phyloP scores from a whole-genome alignment of 1,140 invertebrate species.

The Lepidurus couesii region DNA sequence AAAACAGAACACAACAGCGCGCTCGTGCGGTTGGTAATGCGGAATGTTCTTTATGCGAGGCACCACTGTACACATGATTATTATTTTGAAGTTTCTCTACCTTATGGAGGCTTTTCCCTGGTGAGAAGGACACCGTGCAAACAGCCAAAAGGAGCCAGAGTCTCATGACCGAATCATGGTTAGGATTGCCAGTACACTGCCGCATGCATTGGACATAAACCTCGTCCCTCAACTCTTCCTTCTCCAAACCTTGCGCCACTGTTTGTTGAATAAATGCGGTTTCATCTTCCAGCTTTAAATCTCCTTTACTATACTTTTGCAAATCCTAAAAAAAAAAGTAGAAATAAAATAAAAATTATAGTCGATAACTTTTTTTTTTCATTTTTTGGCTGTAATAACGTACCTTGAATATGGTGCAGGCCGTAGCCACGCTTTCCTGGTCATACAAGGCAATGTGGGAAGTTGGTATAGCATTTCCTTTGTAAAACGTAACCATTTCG shows the following conservation, averaged over 20 bases:
- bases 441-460: slow-evolving; percentile 94
- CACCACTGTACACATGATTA: not conserved
- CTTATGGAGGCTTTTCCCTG: slow-evolving; percentile 73
- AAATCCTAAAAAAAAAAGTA: slow-evolving; percentile 32
- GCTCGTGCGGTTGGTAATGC: too few species aligned
- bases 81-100: slow-evolving; percentile 43
- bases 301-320: slow-evolving; percentile 71
- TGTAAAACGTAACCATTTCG: slow-evolving; percentile 87
- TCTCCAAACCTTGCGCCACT: slow-evolving; percentile 75
- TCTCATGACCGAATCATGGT: slow-evolving; percentile 53
- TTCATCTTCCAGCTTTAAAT: slow-evolving; percentile 75
- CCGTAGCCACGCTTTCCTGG: slow-evolving; percentile 83
- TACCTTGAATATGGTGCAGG: slow-evolving; percentile 80
- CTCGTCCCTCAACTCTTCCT: slow-evolving; percentile 83
- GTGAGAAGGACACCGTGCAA: slow-evolving; percentile 83
- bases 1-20: too few species aligned
- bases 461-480: slow-evolving; percentile 79
- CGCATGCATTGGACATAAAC: slow-evolving; percentile 72
- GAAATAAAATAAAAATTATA: slow-evolving; percentile 35
- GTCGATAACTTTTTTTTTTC: not conserved
- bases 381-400: not conserved
- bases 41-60: too few species aligned
- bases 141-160: slow-evolving; percentile 86
- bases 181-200: slow-evolving; percentile 72
- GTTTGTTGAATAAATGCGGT: slow-evolving; percentile 74